Evolutionary conservation across 2,888 invertebrate species (phyloP).

Genomic region (Nomada goodeniana): DNA sequence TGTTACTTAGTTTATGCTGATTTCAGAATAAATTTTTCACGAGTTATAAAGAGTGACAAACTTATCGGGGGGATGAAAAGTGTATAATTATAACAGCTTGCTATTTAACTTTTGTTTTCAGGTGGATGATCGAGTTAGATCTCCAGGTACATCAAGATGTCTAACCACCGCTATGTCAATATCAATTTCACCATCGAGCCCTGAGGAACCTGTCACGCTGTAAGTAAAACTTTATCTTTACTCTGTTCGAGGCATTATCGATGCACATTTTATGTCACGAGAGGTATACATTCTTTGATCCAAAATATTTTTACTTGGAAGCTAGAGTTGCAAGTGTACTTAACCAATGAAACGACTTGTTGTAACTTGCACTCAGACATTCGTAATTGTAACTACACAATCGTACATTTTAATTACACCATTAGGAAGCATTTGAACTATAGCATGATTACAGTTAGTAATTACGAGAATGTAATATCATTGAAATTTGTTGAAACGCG

Average conservation of each 20-base stretch:
- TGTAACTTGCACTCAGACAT: too few species aligned
- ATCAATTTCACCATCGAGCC: slow-evolving; percentile 80
- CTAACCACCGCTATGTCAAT: slow-evolving; percentile 74
- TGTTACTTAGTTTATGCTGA: too few species aligned
- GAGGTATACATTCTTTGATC: background rate
- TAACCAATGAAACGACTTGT: too few species aligned
- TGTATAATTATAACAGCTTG: background rate
- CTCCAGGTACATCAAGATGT: slow-evolving; percentile 82
- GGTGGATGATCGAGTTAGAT: slow-evolving; percentile 83
- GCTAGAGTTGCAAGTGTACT: background rate
- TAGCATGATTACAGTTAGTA: too few species aligned
- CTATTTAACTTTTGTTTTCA: slow-evolving; percentile 62
- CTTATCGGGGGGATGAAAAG: background rate
- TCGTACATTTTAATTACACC: too few species aligned
- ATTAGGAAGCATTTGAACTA: too few species aligned
- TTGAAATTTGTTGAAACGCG: too few species aligned
- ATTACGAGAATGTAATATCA: too few species aligned
- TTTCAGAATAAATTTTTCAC: background rate
- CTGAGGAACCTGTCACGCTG: slow-evolving; percentile 83
- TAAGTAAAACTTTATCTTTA: slow-evolving; percentile 73
- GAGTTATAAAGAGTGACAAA: background rate
- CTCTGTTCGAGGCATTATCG: background rate
- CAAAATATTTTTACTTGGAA: background rate
- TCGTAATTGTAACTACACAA: too few species aligned
- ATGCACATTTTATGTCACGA: background rate